Conservation (phyloP, 1,140 invertebrate species). For the Cotesia glomerata region DNA sequence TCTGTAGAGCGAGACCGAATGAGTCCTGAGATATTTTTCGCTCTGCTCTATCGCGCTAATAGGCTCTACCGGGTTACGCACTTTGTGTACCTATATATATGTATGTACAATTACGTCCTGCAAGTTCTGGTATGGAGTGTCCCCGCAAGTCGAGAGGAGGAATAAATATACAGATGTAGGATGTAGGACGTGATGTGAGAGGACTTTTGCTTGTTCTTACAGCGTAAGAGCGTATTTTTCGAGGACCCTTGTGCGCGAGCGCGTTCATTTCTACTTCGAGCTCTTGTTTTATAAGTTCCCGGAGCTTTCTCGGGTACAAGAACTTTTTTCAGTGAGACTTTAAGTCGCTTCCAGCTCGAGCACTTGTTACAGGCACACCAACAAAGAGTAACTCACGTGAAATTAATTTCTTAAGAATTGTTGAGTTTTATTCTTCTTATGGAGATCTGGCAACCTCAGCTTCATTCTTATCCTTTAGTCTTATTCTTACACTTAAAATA, state of each 20-base stretch:
- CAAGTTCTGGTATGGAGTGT: neutral
- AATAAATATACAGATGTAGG: neutral
- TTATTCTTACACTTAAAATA: too few relatives aligned
- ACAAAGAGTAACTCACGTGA: conserved; percentile 3
- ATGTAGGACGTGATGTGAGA: neutral
- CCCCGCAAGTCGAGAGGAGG: neutral
- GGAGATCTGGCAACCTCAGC: neutral
- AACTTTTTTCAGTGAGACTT: conserved; percentile 1
- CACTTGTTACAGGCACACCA: neutral
- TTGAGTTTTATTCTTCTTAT: conserved; percentile 15
- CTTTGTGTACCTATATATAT: neutral
- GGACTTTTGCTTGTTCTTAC: neutral
- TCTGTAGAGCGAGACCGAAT: neutral
- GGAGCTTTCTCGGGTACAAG: conserved; percentile 7
- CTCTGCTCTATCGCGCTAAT: conserved; percentile 9
- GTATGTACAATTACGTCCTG: conserved; percentile 7
- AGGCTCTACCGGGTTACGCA: conserved; percentile 7
- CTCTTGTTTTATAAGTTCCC: conserved; percentile 4
- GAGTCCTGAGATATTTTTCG: conserved; percentile 37
- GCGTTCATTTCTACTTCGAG: conserved; percentile 18
- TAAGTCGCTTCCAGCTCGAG: conserved; percentile 1
- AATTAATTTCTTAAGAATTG: neutral
- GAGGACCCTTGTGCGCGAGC: conserved; percentile 12
- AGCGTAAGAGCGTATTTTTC: conserved; percentile 16
- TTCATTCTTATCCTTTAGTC: neutral